Evolutionary conservation across 1,140 invertebrate genomes (phyloP).

Genomic region (Aplysia californica): DNA sequence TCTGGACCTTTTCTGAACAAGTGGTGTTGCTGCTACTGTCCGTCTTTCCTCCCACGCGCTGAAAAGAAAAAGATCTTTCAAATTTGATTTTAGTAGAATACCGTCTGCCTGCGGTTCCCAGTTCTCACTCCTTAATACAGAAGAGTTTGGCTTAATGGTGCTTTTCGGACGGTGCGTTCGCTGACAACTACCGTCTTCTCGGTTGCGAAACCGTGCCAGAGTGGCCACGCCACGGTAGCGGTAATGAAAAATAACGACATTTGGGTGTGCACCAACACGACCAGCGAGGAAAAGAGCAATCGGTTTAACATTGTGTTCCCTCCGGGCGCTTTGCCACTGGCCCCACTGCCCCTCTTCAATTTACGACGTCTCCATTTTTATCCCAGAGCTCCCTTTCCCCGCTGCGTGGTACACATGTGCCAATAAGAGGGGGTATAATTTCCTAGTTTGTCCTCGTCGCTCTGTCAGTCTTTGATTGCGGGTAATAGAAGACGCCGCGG

Average conservation of each 20-base stretch:
- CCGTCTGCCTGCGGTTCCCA: too few relatives aligned
- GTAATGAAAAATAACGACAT: constrained; percentile 10
- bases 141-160: too few relatives aligned
- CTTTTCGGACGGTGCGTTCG: too few relatives aligned
- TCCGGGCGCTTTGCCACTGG: background rate
- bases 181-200: background rate
- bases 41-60: too few relatives aligned
- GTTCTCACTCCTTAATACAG: too few relatives aligned
- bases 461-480: background rate
- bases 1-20: too few relatives aligned
- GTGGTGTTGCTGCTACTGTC: too few relatives aligned
- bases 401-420: background rate
- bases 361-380: background rate
- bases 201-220: background rate
- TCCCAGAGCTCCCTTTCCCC: background rate
- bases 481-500: background rate
- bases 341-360: background rate
- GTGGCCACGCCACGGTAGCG: background rate
- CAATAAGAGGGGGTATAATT: background rate
- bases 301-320: background rate
- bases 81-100: too few relatives aligned
- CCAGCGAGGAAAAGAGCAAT: background rate
- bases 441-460: background rate
- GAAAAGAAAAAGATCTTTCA: too few relatives aligned
- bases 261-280: background rate